Evolutionary conservation across 2,888 invertebrate genomes (phyloP).

Genomic region (Amblyteles armatorius): DNA sequence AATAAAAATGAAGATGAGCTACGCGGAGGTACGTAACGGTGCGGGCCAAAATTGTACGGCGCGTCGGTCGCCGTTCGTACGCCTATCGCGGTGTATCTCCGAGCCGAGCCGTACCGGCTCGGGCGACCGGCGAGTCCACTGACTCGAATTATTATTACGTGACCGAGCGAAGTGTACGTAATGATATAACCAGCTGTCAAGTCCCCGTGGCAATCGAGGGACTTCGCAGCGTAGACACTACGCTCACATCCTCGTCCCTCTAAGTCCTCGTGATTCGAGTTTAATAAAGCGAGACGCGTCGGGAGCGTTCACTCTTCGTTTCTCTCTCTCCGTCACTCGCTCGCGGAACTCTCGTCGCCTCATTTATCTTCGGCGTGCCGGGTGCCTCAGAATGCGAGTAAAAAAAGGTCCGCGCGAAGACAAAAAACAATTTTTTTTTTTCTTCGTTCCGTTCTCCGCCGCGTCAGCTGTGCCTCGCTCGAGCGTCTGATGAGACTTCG

Average conservation of each 20-base stretch:
- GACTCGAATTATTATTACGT: conserved; percentile 65
- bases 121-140: conserved; percentile 33
- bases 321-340: conserved; percentile 14
- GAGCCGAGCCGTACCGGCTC: conserved; percentile 20
- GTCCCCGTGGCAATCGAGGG: conserved; percentile 13
- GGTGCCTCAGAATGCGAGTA: neutral
- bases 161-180: conserved; percentile 60
- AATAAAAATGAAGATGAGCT: neutral
- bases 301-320: neutral
- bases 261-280: conserved; percentile 49
- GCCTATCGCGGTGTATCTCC: neutral
- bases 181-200: conserved; percentile 56
- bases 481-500: conserved; percentile 50
- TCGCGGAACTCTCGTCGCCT: conserved; percentile 15
- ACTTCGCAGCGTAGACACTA: neutral
- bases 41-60: conserved; percentile 26
- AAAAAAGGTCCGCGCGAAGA: neutral
- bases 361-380: neutral
- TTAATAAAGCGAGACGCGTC: conserved; percentile 44
- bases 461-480: conserved; percentile 9
- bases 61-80: conserved; percentile 5
- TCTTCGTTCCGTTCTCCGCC: neutral
- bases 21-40: conserved; percentile 35
- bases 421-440: neutral
- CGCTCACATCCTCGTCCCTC: conserved; percentile 28